Percentiles rank a stretch among this genome's conserved stretches.
Conservation (phyloP, 2,113 vertebrate genomes). For the Coptodon rendalli region DNA sequence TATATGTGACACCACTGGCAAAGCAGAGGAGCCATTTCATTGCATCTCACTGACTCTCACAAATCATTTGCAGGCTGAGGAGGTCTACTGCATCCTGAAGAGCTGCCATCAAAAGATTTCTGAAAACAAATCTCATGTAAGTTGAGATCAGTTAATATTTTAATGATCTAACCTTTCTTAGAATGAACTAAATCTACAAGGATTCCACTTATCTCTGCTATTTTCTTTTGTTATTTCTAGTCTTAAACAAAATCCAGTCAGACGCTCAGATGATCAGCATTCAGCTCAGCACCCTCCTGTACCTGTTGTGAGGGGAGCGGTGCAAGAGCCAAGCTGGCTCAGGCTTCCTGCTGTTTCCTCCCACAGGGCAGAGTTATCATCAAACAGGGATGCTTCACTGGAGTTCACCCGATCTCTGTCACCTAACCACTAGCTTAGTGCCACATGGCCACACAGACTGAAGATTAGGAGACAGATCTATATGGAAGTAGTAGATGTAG, state of each 20-base stretch:
- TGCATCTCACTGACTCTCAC: background rate
- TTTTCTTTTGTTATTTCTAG: background rate
- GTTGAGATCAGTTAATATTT: background rate
- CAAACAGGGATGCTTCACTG: constrained; percentile 27
- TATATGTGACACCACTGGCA: background rate
- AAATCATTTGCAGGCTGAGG: background rate
- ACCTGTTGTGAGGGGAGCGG: constrained; percentile 1
- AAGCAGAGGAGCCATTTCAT: background rate
- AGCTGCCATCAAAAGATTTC: background rate
- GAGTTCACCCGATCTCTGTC: constrained; percentile 17
- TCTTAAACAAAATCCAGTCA: background rate
- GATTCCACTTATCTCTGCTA: background rate
- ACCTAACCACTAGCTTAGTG: background rate
- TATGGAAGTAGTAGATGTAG: background rate
- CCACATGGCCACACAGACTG: background rate
- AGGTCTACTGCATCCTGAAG: background rate
- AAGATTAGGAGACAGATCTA: background rate
- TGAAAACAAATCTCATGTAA: background rate
- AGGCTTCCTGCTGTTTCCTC: constrained; percentile 19
- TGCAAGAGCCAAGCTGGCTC: background rate
- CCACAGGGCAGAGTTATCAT: constrained; percentile 26
- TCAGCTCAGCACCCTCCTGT: background rate
- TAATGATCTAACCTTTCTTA: background rate
- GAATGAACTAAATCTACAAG: background rate
- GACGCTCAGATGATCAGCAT: constrained; percentile 27